Conservation (phyloP, 2,797 vertebrate genomes). For the Parotocinclus haroldoi region DNA sequence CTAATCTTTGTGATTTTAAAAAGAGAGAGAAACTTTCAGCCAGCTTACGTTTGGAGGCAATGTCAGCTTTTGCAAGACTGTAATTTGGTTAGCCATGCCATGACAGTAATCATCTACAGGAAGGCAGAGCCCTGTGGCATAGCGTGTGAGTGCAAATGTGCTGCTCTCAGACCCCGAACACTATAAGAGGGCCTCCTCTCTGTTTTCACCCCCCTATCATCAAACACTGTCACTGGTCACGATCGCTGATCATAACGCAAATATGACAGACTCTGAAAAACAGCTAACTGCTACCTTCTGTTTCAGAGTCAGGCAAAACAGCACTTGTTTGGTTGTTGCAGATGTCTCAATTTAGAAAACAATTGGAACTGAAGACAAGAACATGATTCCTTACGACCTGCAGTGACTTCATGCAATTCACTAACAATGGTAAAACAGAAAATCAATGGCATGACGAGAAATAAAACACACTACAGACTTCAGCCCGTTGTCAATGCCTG, state of each 20-base stretch:
- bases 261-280: slow-evolving; percentile 45
- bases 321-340: slow-evolving; percentile 11
- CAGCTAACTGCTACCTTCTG: slow-evolving; percentile 45
- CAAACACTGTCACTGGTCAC: slow-evolving; percentile 51
- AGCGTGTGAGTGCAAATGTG: slow-evolving; percentile 59
- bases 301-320: slow-evolving; percentile 33
- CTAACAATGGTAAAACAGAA: neutral
- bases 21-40: slow-evolving; percentile 42
- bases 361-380: slow-evolving; percentile 22
- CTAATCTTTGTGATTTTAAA: slow-evolving; percentile 62
- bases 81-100: slow-evolving; percentile 62
- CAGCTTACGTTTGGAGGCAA: slow-evolving; percentile 58
- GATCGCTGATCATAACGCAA: slow-evolving; percentile 50
- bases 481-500: slow-evolving; percentile 19
- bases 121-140: slow-evolving; percentile 61
- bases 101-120: slow-evolving; percentile 63
- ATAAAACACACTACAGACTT: slow-evolving; percentile 16
- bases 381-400: too few relatives aligned
- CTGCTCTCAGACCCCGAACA: slow-evolving; percentile 57
- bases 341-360: slow-evolving; percentile 17
- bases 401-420: slow-evolving; percentile 4
- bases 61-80: slow-evolving; percentile 63
- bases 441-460: neutral
- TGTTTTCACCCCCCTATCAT: slow-evolving; percentile 54
- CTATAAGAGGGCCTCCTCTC: slow-evolving; percentile 51